Percentiles rank a stretch among this genome's conserved stretches.
These are phyloP conservation scores for Potamarius usumacintae DNA, from an alignment of 2,113 vertebrate genomes.

Conservation along the genomic window DNA sequence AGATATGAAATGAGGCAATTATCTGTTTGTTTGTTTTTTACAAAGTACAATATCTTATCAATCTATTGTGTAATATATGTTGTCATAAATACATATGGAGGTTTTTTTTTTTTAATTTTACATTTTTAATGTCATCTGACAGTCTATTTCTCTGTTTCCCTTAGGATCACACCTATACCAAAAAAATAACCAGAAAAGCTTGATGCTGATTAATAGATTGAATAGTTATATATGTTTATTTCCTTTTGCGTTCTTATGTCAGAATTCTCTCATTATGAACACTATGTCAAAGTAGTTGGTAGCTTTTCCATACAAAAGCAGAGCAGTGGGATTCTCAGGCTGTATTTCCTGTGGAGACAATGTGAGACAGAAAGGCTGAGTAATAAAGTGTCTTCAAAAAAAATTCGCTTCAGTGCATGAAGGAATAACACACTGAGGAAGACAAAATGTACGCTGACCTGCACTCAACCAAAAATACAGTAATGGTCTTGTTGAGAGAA, in stretches of 20 bases:
- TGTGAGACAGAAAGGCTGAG: not conserved
- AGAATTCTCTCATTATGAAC: not conserved
- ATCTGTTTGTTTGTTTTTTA: not conserved
- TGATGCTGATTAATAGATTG: not conserved
- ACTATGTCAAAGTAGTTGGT: not conserved
- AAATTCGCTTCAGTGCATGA: not conserved
- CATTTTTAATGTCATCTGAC: not conserved
- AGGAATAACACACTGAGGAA: not conserved
- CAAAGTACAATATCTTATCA: not conserved
- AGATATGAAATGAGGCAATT: not conserved
- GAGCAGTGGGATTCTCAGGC: not conserved
- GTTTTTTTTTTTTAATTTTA: not conserved
- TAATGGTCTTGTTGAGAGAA: not conserved
- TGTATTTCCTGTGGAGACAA: not conserved
- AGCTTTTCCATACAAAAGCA: not conserved
- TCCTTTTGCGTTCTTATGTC: not conserved
- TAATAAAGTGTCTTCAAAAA: not conserved
- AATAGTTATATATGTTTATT: not conserved
- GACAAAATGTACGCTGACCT: not conserved
- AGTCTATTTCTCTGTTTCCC: not conserved
- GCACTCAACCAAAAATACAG: not conserved
- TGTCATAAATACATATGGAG: not conserved
- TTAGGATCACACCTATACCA: not conserved
- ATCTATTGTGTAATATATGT: not conserved
- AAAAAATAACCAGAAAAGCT: not conserved